phyloP scores from a whole-genome alignment of 2,888 invertebrate species.

The Cephus nigrinus region DNA sequence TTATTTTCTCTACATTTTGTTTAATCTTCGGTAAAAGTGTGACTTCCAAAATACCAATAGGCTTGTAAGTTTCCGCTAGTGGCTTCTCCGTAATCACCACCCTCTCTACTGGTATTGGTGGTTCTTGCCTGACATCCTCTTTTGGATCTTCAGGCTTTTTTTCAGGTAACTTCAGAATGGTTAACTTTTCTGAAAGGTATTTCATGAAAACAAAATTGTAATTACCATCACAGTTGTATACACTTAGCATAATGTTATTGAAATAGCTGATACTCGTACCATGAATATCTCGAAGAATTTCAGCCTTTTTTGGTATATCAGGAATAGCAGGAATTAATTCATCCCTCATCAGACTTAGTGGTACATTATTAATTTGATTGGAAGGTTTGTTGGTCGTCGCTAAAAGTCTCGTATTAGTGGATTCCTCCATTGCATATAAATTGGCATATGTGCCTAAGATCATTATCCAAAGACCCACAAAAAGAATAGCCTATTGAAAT shows the following conservation, averaged over 20 bases:
- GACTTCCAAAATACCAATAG: slow-evolving; percentile 18
- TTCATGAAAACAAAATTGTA: background rate
- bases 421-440: slow-evolving; percentile 78
- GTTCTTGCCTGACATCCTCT: slow-evolving; percentile 55
- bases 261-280: slow-evolving; percentile 28
- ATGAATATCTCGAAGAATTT: slow-evolving; percentile 35
- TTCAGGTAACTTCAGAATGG: background rate
- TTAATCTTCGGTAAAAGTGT: slow-evolving; percentile 59
- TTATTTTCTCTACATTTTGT: slow-evolving; percentile 74
- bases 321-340: slow-evolving; percentile 35
- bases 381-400: slow-evolving; percentile 47
- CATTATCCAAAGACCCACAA: slow-evolving; percentile 88
- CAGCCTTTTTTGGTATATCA: slow-evolving; percentile 30
- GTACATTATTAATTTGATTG: slow-evolving; percentile 53
- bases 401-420: slow-evolving; percentile 59
- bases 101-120: slow-evolving; percentile 62
- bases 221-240: background rate
- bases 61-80: slow-evolving; percentile 37
- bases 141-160: slow-evolving; percentile 22
- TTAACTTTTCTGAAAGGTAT: background rate
- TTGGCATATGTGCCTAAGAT: slow-evolving; percentile 92
- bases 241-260: background rate
- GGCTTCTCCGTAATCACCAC: slow-evolving; percentile 51
- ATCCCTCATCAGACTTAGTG: slow-evolving; percentile 47
- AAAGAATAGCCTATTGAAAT: slow-evolving; percentile 73